Evolutionary conservation across 1,140 invertebrate species (phyloP).

Genomic region (Hermatobates lingyangjiaoensis): DNA sequence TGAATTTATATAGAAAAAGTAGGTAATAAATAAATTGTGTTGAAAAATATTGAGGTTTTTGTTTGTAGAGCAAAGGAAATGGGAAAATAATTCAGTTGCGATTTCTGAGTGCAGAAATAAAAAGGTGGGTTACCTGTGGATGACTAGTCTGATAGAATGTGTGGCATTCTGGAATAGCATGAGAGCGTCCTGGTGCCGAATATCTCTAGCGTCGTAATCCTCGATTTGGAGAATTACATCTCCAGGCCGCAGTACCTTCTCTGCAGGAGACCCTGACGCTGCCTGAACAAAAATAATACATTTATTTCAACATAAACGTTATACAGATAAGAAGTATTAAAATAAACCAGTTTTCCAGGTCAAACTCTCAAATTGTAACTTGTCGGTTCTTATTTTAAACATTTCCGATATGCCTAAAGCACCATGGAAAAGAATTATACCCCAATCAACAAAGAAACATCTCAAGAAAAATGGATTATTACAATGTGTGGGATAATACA

Average conservation of each 20-base stretch:
- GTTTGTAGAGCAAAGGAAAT: too few species aligned
- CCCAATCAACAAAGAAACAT: too few species aligned
- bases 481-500: too few species aligned
- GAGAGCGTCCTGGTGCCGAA: constrained; percentile 78
- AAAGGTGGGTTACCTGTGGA: too few species aligned
- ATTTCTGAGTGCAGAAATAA: too few species aligned
- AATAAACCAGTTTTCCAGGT: too few species aligned
- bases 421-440: too few species aligned
- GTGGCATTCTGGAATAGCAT: constrained; percentile 64
- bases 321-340: neutral
- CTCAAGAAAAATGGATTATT: too few species aligned
- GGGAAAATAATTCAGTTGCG: too few species aligned
- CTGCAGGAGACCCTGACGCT: constrained; percentile 42
- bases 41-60: neutral
- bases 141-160: constrained; percentile 33
- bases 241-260: constrained; percentile 61
- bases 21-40: neutral
- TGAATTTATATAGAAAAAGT: neutral
- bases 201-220: constrained; percentile 62
- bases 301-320: neutral
- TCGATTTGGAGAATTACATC: constrained; percentile 79
- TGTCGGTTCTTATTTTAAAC: too few species aligned
- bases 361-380: too few species aligned
- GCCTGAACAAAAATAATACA: constrained; percentile 29
- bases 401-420: too few species aligned